Conservation (phyloP, 1,140 invertebrate genomes). For the Aphelenchoides avenae region DNA sequence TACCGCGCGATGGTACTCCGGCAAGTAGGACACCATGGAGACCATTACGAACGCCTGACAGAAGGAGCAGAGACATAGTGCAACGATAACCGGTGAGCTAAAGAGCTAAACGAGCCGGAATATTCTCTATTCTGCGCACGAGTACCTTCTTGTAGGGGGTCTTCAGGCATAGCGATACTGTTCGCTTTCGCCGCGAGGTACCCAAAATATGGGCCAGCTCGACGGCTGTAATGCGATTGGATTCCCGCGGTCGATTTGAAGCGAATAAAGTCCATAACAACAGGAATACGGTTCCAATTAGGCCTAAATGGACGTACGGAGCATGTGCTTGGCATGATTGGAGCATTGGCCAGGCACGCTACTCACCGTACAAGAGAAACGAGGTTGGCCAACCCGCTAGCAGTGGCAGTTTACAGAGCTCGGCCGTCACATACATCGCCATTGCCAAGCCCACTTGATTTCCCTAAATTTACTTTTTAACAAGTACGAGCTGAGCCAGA, state of each 20-base stretch:
- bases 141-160: slow-evolving; percentile 8
- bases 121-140: not conserved
- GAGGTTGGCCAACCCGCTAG: slow-evolving; percentile 19
- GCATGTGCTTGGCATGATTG: slow-evolving; percentile 4
- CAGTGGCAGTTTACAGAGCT: slow-evolving; percentile 22
- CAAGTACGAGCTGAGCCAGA: not conserved
- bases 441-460: slow-evolving; percentile 26
- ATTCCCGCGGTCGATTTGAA: slow-evolving; percentile 21
- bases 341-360: not conserved
- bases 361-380: slow-evolving; percentile 22
- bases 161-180: not conserved
- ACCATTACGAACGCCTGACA: slow-evolving; percentile 33
- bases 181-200: not conserved
- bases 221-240: slow-evolving; percentile 17
- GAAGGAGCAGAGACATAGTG: slow-evolving; percentile 24
- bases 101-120: slow-evolving; percentile 10
- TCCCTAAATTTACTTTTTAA: not conserved
- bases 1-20: slow-evolving; percentile 23
- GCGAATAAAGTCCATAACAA: slow-evolving; percentile 16
- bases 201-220: slow-evolving; percentile 21
- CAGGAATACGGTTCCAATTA: slow-evolving; percentile 15
- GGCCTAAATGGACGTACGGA: slow-evolving; percentile 11
- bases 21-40: slow-evolving; percentile 20
- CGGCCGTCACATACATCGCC: slow-evolving; percentile 23
- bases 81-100: slow-evolving; percentile 23